Evolutionary conservation across 2,113 vertebrate species (phyloP).

Genomic region (Apaloderma vittatum): DNA sequence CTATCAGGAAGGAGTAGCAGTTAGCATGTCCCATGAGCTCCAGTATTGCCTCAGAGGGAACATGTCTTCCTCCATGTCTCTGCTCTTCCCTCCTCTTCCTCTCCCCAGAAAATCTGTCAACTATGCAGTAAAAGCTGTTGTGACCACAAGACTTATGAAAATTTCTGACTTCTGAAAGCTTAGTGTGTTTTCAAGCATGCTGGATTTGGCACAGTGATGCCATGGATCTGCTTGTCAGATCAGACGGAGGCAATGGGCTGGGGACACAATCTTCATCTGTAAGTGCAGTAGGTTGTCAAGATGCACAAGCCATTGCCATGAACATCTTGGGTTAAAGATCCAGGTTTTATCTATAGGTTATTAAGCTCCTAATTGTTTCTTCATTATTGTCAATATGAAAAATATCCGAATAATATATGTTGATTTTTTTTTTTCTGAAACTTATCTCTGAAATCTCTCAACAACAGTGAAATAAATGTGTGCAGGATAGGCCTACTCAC

Average conservation of each 20-base stretch:
- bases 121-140: not conserved
- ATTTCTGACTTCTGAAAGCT: not conserved
- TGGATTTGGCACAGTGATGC: not conserved
- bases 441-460: not conserved
- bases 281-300: not conserved
- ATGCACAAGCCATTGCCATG: not conserved
- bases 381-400: not conserved
- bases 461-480: not conserved
- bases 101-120: not conserved
- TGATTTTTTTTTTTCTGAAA: not conserved
- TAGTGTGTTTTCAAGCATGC: not conserved
- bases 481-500: not conserved
- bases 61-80: accelerated
- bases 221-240: not conserved
- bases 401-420: not conserved
- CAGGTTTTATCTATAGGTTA: not conserved
- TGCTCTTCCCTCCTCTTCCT: not conserved
- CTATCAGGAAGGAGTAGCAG: not conserved
- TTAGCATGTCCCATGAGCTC: accelerated
- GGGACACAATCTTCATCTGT: not conserved
- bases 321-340: not conserved
- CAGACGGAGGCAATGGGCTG: not conserved
- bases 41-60: not conserved
- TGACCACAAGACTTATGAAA: not conserved
- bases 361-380: not conserved